Conservation (phyloP, 37 sponge, comb jelly and placozoan species). For the Beroe forskalii region DNA sequence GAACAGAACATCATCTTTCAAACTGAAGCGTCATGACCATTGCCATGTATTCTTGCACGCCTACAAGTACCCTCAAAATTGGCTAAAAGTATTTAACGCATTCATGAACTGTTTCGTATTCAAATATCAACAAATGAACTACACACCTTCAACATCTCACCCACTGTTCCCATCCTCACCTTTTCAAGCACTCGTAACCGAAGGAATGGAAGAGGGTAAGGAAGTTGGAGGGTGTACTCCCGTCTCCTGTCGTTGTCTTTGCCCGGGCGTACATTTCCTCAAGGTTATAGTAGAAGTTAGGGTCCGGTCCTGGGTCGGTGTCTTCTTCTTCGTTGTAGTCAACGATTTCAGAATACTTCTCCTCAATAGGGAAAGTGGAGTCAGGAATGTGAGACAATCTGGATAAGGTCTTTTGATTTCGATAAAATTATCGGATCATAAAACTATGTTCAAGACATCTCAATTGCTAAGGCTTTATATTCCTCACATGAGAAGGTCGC, state of each 20-base stretch:
- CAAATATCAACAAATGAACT: too few species aligned
- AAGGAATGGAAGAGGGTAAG: slow-evolving; percentile 79
- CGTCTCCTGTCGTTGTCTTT: slow-evolving; percentile 16
- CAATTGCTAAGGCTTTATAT: not conserved
- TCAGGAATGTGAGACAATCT: not conserved
- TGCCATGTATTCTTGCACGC: too few species aligned
- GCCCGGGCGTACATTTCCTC: slow-evolving; percentile 24
- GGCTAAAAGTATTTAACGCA: too few species aligned
- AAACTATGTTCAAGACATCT: not conserved
- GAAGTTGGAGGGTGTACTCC: slow-evolving; percentile 41
- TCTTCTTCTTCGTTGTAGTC: slow-evolving; percentile 55
- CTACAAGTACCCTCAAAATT: too few species aligned
- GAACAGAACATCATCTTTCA: too few species aligned
- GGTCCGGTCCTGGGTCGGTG: slow-evolving; percentile 14
- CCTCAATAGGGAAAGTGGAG: not conserved
- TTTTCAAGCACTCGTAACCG: slow-evolving; percentile 93
- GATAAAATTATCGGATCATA: not conserved
- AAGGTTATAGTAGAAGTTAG: slow-evolving; percentile 40
- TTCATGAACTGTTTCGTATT: too few species aligned
- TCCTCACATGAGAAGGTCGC: not conserved
- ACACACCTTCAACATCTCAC: not conserved
- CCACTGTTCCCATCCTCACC: slow-evolving; percentile 38
- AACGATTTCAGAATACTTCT: slow-evolving; percentile 45
- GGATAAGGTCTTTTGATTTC: not conserved
- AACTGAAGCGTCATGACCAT: too few species aligned